Evolutionary conservation across 2,888 invertebrate species (phyloP).

Genomic region (Epinotia brunnichana): DNA sequence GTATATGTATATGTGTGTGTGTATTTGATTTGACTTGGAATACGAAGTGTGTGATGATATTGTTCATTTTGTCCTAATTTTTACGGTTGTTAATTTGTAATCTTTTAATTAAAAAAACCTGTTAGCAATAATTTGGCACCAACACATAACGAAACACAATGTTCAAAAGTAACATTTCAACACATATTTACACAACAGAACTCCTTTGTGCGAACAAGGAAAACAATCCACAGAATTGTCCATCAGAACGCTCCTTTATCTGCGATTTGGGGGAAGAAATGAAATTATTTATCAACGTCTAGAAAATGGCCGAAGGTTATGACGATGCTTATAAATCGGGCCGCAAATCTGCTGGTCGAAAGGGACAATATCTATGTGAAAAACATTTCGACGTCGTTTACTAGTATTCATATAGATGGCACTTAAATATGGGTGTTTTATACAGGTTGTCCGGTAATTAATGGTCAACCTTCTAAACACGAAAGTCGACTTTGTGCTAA

Average conservation of each 20-base stretch:
- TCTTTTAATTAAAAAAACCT: too few species aligned
- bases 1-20: too few species aligned
- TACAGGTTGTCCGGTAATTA: too few species aligned
- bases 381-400: too few species aligned
- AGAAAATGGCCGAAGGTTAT: constrained; percentile 62
- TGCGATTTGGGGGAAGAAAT: constrained; percentile 61
- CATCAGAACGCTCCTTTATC: constrained; percentile 49
- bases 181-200: constrained; percentile 29
- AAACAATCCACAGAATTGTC: constrained; percentile 40
- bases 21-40: too few species aligned
- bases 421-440: too few species aligned
- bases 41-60: too few species aligned
- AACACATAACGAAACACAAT: background rate
- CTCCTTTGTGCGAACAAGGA: constrained; percentile 34
- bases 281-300: constrained; percentile 76
- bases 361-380: constrained; percentile 6
- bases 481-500: too few species aligned
- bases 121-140: background rate
- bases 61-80: too few species aligned
- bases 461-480: too few species aligned
- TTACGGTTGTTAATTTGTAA: too few species aligned
- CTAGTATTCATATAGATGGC: too few species aligned
- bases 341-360: constrained; percentile 55
- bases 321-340: constrained; percentile 59
- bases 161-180: constrained; percentile 29